These are phyloP conservation scores for Acanthisitta chloris DNA, from an alignment of 2,113 vertebrate species.

Conservation along the genomic window DNA sequence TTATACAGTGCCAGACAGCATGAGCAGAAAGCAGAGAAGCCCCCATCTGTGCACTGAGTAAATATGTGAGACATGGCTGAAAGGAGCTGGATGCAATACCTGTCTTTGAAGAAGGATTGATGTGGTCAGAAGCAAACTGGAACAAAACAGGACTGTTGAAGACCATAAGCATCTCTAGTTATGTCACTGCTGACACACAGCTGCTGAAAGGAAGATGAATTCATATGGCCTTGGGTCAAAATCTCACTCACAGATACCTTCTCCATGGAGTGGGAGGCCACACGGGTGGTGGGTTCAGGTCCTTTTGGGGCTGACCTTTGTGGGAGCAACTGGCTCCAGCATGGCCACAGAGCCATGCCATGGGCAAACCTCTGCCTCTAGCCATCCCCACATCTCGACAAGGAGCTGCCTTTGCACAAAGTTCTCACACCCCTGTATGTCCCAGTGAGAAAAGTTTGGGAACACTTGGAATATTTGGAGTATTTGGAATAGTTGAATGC, in stretches of 20 bases:
- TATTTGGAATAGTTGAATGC: not conserved
- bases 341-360: not conserved
- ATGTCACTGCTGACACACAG: not conserved
- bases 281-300: rapidly evolving
- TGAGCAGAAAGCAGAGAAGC: not conserved
- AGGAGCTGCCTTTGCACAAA: not conserved
- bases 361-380: not conserved
- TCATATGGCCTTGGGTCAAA: not conserved
- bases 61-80: not conserved
- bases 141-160: not conserved
- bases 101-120: not conserved
- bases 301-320: not conserved
- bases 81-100: not conserved
- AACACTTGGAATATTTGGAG: not conserved
- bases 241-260: not conserved
- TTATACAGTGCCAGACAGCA: not conserved
- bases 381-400: rapidly evolving
- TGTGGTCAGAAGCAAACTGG: not conserved
- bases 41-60: not conserved
- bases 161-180: not conserved
- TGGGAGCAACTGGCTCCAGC: not conserved
- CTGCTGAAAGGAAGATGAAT: not conserved
- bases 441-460: not conserved
- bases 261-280: not conserved
- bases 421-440: not conserved